Evolutionary conservation across 2,888 invertebrate species (phyloP), one percentile per base, ranked within the genome.

Genomic region (Callyntrura sp.): DNA sequence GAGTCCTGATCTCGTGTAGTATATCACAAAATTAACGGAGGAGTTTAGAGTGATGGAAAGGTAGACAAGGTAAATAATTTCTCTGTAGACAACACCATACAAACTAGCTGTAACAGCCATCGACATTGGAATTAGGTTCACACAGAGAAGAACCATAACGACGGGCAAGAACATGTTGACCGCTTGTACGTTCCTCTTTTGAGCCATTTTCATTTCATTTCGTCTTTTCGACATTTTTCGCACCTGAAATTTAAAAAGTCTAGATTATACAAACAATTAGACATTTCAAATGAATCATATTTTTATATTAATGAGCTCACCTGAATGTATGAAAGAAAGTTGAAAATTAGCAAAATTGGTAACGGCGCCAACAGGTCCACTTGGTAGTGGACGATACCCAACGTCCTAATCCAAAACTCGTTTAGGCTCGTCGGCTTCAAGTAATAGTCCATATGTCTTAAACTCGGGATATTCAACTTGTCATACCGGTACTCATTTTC

Each of bases 281-380:
- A n/a, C n/a, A n/a, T n/a, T 25, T 11, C 60, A 60, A n/a, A 60
- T 14, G 60, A 60, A 8, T 11, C n/a, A 17, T 60, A 6, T 60
- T n/a, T n/a, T n/a, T n/a, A n/a, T 73, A 3, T 14, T 11, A 2
- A 45, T 14, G n/a, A n/a, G n/a, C 35, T 14, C 2, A 81, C 60
- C 12, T 81, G 14, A n/a, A 20, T 17, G 14, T 35, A 81, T 8
- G 62, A 60, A 60, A 81, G 35, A 17, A 57, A 5, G n/a, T 81
- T 81, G 60, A 81, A 60, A 5, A 81, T 3, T 11, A 81, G 4
- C 55, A 81, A 23, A 1, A 81, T 20, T n/a, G 82, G 82, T 1
- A 82, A 43, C 25, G 82, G 82, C 1, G 45, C 11, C 65, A 55
- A 82, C 23, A 45, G 48, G 48, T 82, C 82, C 43, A 82, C 25